Conservation (phyloP, 1,140 invertebrate species). For the Drosophila suzukii region DNA sequence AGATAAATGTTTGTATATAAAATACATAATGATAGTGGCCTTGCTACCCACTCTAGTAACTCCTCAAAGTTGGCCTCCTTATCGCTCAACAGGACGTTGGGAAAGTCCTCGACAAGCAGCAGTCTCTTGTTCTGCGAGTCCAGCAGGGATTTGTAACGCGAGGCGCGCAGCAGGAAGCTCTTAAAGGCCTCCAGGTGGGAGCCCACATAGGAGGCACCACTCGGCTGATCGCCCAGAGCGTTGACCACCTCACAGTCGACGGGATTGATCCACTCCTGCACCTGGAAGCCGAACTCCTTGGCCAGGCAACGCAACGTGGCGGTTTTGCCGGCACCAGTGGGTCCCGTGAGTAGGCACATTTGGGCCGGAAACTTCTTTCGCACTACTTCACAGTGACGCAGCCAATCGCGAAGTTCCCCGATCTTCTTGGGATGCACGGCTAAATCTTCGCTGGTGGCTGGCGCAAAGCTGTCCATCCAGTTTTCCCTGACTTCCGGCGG, state of each 20-base stretch:
- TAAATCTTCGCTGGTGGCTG: slow-evolving; percentile 85
- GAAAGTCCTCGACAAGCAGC: slow-evolving; percentile 90
- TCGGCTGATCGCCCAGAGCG: slow-evolving; percentile 58
- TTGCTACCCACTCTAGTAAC: slow-evolving; percentile 87
- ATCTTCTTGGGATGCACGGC: slow-evolving; percentile 88
- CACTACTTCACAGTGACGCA: slow-evolving; percentile 78
- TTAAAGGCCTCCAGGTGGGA: slow-evolving; percentile 88
- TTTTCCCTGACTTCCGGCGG: slow-evolving; percentile 56
- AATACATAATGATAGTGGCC: background rate
- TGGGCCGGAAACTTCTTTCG: slow-evolving; percentile 84
- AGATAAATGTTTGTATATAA: no score
- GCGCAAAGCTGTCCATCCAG: slow-evolving; percentile 87
- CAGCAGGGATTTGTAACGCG: slow-evolving; percentile 88
- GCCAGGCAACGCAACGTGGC: slow-evolving; percentile 87
- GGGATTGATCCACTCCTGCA: slow-evolving; percentile 91
- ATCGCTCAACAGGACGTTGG: slow-evolving; percentile 88
- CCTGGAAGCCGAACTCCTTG: slow-evolving; percentile 86
- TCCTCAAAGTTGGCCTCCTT: slow-evolving; percentile 86
- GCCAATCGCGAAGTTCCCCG: slow-evolving; percentile 87
- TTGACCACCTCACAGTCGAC: slow-evolving; percentile 85
- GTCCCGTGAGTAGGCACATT: slow-evolving; percentile 89
- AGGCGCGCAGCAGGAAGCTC: slow-evolving; percentile 88
- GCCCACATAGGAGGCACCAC: slow-evolving; percentile 82
- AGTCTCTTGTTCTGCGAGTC: slow-evolving; percentile 85
- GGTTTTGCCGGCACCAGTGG: slow-evolving; percentile 90